These are phyloP conservation scores for Bombus turneri DNA, from an alignment of 1,140 invertebrate genomes.

Conservation along the genomic window DNA sequence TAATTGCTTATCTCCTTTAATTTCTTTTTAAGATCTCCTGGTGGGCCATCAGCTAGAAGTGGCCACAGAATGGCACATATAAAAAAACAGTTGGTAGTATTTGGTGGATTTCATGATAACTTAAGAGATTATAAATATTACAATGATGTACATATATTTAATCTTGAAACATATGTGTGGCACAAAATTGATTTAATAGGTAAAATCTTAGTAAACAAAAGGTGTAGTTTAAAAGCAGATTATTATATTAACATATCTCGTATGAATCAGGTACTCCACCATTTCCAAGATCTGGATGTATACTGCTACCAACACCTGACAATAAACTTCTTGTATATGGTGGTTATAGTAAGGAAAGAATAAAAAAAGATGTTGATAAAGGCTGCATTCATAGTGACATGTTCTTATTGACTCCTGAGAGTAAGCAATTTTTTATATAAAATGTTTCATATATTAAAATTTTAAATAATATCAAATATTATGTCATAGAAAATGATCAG, in stretches of 20 bases:
- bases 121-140: conserved; percentile 93
- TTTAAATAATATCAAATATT: not conserved
- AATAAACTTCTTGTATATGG: conserved; percentile 90
- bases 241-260: conserved; percentile 15
- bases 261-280: conserved; percentile 83
- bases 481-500: conserved; percentile 84
- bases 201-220: conserved; percentile 53
- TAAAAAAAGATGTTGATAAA: conserved; percentile 92
- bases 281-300: conserved; percentile 88
- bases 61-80: conserved; percentile 94
- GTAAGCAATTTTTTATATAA: conserved; percentile 80
- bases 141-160: conserved; percentile 94
- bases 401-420: conserved; percentile 88
- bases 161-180: conserved; percentile 92
- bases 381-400: conserved; percentile 91
- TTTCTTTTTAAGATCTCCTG: conserved; percentile 83
- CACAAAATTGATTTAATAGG: conserved; percentile 88
- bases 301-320: conserved; percentile 78
- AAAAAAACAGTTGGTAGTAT: conserved; percentile 92
- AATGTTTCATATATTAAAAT: not conserved
- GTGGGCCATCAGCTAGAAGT: conserved; percentile 92
- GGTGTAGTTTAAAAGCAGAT: not conserved
- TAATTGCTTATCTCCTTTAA: conserved; percentile 49
- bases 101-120: conserved; percentile 97
- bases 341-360: conserved; percentile 91